A percentile compares a stretch with the other conserved stretches of the same genome.
Evolutionary conservation across 2,113 vertebrate genomes (phyloP).

Genomic region (Bostrychus sinensis): DNA sequence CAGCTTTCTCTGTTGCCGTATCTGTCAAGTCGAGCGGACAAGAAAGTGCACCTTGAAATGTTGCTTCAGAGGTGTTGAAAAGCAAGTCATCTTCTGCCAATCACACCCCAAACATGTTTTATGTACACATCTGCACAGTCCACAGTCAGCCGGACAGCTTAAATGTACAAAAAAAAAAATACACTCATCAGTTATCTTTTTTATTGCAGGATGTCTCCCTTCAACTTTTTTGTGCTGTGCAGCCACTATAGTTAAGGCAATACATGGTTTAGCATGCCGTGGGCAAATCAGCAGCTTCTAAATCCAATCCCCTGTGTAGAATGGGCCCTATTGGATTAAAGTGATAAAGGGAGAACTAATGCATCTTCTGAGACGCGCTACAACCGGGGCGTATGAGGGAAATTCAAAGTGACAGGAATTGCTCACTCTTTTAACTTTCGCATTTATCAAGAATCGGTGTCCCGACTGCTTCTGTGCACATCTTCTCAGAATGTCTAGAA

Average conservation of each 20-base stretch:
- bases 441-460: slow-evolving; percentile 55
- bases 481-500: slow-evolving; percentile 32
- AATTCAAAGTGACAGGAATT: slow-evolving; percentile 63
- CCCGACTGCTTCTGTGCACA: slow-evolving; percentile 24
- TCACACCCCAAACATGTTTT: slow-evolving; percentile 27
- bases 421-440: slow-evolving; percentile 58
- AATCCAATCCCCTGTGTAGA: slow-evolving; percentile 61
- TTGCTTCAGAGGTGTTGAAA: slow-evolving; percentile 39
- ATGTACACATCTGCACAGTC: background rate
- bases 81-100: slow-evolving; percentile 47
- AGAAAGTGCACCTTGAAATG: slow-evolving; percentile 57
- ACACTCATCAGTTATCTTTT: slow-evolving; percentile 43
- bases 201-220: slow-evolving; percentile 26
- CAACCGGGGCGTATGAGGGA: slow-evolving; percentile 43
- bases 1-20: slow-evolving; percentile 23
- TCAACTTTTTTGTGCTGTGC: slow-evolving; percentile 18
- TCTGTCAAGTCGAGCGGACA: slow-evolving; percentile 42
- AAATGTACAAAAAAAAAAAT: slow-evolving; percentile 27
- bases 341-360: slow-evolving; percentile 63
- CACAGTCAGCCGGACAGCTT: slow-evolving; percentile 18
- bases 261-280: slow-evolving; percentile 55
- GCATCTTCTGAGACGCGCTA: slow-evolving; percentile 48
- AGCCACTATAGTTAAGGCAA: slow-evolving; percentile 44
- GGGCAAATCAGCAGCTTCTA: slow-evolving; percentile 62
- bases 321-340: slow-evolving; percentile 65